Conservation (phyloP, 2,888 invertebrate species). For the Meiosimyza decipiens region DNA sequence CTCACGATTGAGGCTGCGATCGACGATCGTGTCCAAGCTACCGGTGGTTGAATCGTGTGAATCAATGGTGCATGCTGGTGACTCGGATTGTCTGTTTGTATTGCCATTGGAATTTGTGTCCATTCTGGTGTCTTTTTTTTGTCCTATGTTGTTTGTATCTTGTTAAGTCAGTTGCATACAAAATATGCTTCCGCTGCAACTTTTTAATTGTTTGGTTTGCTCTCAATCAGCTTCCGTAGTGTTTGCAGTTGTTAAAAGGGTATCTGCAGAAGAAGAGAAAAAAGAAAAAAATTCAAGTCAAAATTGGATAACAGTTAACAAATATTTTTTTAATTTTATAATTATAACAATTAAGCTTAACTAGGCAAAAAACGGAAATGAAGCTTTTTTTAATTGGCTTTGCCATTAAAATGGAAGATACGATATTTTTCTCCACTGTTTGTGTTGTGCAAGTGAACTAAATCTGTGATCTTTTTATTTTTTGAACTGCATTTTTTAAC, state of each 20-base stretch:
- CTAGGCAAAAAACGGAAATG: no score
- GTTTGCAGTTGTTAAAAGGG: neutral
- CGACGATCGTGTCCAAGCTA: conserved; percentile 65
- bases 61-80: conserved; percentile 64
- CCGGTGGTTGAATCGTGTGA: conserved; percentile 63
- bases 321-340: no score
- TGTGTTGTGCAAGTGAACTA: no score
- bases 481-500: no score
- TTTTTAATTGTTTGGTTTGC: neutral
- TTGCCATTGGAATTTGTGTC: conserved; percentile 39
- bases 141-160: neutral
- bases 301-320: no score
- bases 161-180: neutral
- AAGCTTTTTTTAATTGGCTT: no score
- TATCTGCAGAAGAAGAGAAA: neutral
- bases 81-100: conserved; percentile 58
- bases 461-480: no score
- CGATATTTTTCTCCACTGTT: no score
- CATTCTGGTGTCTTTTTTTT: conserved; percentile 27
- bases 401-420: no score
- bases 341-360: no score
- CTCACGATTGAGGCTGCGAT: conserved; percentile 55
- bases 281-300: neutral
- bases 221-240: conserved; percentile 7
- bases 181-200: conserved; percentile 3